These are phyloP conservation scores for Sarcophaga variegata DNA, from an alignment of 2,888 invertebrate species.

Conservation along the genomic window DNA sequence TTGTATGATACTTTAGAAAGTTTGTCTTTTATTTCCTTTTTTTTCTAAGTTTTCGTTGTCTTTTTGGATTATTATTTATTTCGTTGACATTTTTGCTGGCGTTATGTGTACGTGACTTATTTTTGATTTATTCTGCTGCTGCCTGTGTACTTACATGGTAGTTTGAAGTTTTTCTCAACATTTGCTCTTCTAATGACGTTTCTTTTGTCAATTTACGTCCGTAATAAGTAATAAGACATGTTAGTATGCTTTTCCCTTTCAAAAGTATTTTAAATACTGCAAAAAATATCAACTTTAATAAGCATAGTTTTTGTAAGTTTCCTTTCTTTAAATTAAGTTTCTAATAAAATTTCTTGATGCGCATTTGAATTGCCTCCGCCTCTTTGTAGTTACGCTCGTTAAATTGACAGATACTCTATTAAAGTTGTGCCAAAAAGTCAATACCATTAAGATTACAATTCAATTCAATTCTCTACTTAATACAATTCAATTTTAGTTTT, in stretches of 20 bases:
- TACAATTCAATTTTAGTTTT: neutral
- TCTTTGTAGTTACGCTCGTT: neutral
- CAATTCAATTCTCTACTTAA: conserved; percentile 17
- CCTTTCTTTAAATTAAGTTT: too few relatives aligned
- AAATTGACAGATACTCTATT: conserved; percentile 4
- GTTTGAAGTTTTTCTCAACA: neutral
- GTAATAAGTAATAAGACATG: conserved; percentile 8
- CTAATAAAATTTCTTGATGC: neutral
- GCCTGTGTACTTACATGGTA: neutral
- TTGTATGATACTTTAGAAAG: neutral
- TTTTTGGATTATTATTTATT: conserved; percentile 41
- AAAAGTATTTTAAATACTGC: too few relatives aligned
- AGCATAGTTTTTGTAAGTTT: too few relatives aligned
- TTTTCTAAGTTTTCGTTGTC: neutral
- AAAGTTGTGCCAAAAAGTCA: conserved; percentile 24
- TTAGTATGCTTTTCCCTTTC: neutral
- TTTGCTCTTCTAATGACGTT: conserved; percentile 12
- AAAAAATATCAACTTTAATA: too few relatives aligned
- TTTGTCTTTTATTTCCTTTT: neutral
- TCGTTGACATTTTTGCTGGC: conserved; percentile 42
- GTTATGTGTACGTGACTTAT: conserved; percentile 62
- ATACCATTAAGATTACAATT: conserved; percentile 22
- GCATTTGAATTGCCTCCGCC: neutral
- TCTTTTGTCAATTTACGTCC: conserved; percentile 31
- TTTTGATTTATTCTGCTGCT: conserved; percentile 54